phyloP scores from a whole-genome alignment of 2,113 vertebrate species.

The Tyto alba region DNA sequence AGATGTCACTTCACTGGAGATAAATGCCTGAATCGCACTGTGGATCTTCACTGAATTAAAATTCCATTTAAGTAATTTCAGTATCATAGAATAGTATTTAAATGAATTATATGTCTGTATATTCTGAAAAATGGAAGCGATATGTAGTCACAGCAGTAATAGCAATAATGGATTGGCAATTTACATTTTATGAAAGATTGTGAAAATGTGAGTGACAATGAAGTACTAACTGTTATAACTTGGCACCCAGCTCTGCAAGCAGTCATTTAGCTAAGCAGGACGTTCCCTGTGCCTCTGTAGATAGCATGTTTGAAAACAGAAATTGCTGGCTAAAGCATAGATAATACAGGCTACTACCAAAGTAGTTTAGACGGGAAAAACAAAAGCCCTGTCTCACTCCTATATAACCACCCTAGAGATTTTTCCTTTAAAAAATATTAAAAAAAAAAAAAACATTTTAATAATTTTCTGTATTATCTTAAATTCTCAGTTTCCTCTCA shows the following conservation, averaged over 20 bases:
- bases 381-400: background rate
- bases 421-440: background rate
- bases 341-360: background rate
- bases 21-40: background rate
- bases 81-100: background rate
- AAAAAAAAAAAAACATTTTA: fast-evolving
- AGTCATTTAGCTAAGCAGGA: background rate
- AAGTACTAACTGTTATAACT: background rate
- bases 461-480: background rate
- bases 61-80: background rate
- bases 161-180: background rate
- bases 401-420: background rate
- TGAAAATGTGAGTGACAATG: background rate
- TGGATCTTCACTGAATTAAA: background rate
- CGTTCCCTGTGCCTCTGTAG: background rate
- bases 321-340: background rate
- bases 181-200: background rate
- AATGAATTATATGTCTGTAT: background rate
- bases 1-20: background rate
- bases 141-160: background rate
- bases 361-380: background rate
- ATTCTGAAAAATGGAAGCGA: background rate
- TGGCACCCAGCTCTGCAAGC: background rate
- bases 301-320: background rate
- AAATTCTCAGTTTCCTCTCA: background rate